These are phyloP conservation scores for Crenuchus spilurus DNA, from an alignment of 2,797 vertebrate genomes.

Conservation along the genomic window DNA sequence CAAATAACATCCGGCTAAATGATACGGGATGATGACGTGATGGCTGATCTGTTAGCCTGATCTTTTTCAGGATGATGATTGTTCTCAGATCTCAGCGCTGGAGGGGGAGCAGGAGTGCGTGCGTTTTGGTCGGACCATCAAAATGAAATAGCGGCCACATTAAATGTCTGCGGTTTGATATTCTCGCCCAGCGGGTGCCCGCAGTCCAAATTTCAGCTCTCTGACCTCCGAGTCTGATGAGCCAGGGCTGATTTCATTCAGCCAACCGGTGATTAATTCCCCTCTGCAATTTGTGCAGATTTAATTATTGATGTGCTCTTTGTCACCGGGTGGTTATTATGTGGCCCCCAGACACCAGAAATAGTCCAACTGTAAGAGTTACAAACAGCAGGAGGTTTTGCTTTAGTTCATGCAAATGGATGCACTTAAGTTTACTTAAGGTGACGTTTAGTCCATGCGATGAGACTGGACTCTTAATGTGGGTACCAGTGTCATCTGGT, in stretches of 20 bases:
- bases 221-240: slow-evolving; percentile 61
- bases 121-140: slow-evolving; percentile 22
- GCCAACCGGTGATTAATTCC: slow-evolving; percentile 69
- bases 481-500: no score
- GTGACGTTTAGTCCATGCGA: not conserved
- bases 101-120: slow-evolving; percentile 1
- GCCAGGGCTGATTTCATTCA: slow-evolving; percentile 68
- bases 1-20: slow-evolving; percentile 32
- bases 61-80: slow-evolving; percentile 29
- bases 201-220: slow-evolving; percentile 55
- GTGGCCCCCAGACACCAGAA: slow-evolving; percentile 50
- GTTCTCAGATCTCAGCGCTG: slow-evolving; percentile 24
- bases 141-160: slow-evolving; percentile 34
- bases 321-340: slow-evolving; percentile 64
- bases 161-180: slow-evolving; percentile 51
- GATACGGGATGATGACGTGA: slow-evolving; percentile 24
- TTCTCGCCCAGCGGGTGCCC: slow-evolving; percentile 50
- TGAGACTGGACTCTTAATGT: not conserved
- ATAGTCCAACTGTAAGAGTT: slow-evolving; percentile 19
- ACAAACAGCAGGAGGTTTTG: not conserved
- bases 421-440: not conserved
- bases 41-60: slow-evolving; percentile 42
- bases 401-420: not conserved
- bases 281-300: slow-evolving; percentile 66
- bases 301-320: slow-evolving; percentile 76